A percentile compares a stretch with the other conserved stretches of the same genome.
These are phyloP conservation scores for Oceanites oceanicus DNA, from an alignment of 2,113 vertebrate genomes.

Conservation along the genomic window DNA sequence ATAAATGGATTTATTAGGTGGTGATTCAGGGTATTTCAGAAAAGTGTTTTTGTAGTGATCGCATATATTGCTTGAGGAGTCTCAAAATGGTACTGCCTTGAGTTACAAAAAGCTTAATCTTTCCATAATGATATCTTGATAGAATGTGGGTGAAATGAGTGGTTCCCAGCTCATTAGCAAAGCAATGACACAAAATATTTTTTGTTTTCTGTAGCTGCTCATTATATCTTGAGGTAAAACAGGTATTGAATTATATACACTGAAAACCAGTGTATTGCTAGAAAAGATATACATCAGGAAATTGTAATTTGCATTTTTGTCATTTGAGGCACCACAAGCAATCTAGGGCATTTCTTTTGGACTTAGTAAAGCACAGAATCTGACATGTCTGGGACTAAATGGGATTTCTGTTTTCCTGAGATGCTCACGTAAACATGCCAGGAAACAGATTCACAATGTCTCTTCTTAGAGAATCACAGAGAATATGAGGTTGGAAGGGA, in stretches of 20 bases:
- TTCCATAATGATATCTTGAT: conserved; percentile 42
- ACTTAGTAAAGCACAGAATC: background rate
- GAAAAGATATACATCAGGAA: background rate
- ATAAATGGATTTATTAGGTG: background rate
- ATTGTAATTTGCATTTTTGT: background rate
- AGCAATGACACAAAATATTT: conserved; percentile 50
- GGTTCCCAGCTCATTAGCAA: conserved; percentile 32
- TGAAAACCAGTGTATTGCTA: background rate
- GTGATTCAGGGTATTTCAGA: conserved; percentile 30
- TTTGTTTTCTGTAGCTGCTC: conserved; percentile 54
- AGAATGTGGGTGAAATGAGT: conserved; percentile 43
- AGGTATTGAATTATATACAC: background rate
- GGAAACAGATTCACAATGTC: background rate
- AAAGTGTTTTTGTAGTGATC: conserved; percentile 32
- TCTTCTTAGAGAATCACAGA: background rate
- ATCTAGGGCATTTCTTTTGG: background rate
- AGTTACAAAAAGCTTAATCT: conserved; percentile 55
- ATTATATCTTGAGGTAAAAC: background rate
- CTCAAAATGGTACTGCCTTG: conserved; percentile 44
- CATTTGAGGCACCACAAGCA: background rate
- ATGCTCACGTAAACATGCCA: background rate
- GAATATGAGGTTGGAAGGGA: background rate
- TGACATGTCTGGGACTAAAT: background rate
- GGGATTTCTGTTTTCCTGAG: background rate
- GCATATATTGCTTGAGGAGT: conserved; percentile 9